Conservation (phyloP, 1,140 invertebrate species). For the Tribolium castaneum region DNA sequence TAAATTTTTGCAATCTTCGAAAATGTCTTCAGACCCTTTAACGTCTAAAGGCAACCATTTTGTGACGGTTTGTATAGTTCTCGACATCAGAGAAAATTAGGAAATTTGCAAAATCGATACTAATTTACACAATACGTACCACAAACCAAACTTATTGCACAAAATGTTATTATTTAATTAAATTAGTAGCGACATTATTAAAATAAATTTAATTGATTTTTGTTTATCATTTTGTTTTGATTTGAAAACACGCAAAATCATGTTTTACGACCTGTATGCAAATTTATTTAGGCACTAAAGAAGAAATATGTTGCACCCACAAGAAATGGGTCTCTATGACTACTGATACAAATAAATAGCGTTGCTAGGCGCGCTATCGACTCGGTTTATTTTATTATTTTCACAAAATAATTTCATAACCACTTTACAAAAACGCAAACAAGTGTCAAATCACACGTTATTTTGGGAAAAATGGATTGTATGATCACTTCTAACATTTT, state of each 20-base stretch:
- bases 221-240: not conserved
- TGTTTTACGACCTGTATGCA: not conserved
- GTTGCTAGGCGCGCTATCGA: slow-evolving; percentile 7
- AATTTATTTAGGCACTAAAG: not conserved
- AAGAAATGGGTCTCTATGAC: not conserved
- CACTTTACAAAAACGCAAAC: too few species aligned
- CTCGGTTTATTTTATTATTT: not conserved
- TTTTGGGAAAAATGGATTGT: too few species aligned
- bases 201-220: not conserved
- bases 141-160: not conserved
- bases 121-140: slow-evolving; percentile 10
- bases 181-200: not conserved
- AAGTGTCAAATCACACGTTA: too few species aligned
- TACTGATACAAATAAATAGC: slow-evolving; percentile 14
- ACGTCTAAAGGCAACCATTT: slow-evolving; percentile 60
- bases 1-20: slow-evolving; percentile 53
- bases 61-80: slow-evolving; percentile 56
- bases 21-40: slow-evolving; percentile 50
- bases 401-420: not conserved
- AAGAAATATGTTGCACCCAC: not conserved
- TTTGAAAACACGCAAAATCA: not conserved
- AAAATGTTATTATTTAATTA: not conserved
- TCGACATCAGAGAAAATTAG: slow-evolving; percentile 51
- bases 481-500: too few species aligned
- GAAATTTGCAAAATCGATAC: not conserved